Conservation (phyloP, 2,113 vertebrate genomes). For the Salvator merianae region DNA sequence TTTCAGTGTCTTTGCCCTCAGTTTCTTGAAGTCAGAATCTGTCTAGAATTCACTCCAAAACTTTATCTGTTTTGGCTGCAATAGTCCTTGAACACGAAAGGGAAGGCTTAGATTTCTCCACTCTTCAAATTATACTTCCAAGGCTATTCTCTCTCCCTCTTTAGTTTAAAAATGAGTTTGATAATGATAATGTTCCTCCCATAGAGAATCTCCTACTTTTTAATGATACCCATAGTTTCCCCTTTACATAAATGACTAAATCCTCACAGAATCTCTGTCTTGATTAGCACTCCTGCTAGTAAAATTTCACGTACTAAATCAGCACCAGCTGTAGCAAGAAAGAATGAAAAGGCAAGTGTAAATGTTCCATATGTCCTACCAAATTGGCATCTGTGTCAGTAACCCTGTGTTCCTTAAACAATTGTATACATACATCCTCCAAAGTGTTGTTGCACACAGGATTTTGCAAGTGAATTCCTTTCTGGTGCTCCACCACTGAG, state of each 20-base stretch:
- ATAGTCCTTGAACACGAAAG: constrained; percentile 46
- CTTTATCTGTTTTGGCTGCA: constrained; percentile 44
- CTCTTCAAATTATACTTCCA: constrained; percentile 66
- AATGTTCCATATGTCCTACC: constrained; percentile 86
- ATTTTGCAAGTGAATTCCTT: constrained; percentile 77
- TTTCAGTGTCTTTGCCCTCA: constrained; percentile 5
- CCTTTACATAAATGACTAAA: constrained; percentile 82
- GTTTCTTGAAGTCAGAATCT: constrained; percentile 37
- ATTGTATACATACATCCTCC: constrained; percentile 87
- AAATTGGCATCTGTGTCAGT: constrained; percentile 87
- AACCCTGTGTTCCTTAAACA: constrained; percentile 82
- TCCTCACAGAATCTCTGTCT: constrained; percentile 83
- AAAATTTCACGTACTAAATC: constrained; percentile 88
- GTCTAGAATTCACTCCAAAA: constrained; percentile 40
- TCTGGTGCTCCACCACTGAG: constrained; percentile 74
- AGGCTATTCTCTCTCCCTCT: constrained; percentile 71
- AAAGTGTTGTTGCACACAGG: constrained; percentile 84
- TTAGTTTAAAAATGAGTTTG: constrained; percentile 80
- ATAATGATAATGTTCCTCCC: constrained; percentile 79
- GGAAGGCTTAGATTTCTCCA: constrained; percentile 53
- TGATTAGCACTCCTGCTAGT: constrained; percentile 88
- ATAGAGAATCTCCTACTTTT: constrained; percentile 83
- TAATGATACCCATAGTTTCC: constrained; percentile 82
- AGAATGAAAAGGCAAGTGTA: constrained; percentile 86
- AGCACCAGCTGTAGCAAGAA: constrained; percentile 85